Conservation (phyloP, 2,113 vertebrate genomes). For the Ictalurus punctatus region DNA sequence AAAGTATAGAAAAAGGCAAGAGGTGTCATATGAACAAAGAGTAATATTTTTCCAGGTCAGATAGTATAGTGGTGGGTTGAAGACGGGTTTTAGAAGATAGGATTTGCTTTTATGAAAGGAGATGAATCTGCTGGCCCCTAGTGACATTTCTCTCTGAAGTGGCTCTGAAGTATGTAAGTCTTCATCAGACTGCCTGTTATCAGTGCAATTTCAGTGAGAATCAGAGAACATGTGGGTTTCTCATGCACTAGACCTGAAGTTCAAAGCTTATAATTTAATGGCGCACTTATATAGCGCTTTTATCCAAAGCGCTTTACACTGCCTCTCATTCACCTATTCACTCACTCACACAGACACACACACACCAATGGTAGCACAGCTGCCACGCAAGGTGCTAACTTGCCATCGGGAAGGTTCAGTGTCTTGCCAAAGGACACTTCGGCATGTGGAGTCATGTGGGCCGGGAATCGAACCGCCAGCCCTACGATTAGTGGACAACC, state of each 20-base stretch:
- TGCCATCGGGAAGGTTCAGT: no score
- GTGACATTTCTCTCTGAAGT: constrained; percentile 29
- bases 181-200: constrained; percentile 14
- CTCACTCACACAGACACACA: no score
- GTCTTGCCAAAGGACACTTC: no score
- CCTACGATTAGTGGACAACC: no score
- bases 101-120: constrained; percentile 39
- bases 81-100: background rate
- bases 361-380: no score
- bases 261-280: background rate
- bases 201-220: constrained; percentile 5
- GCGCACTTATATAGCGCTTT: no score
- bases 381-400: no score
- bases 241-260: background rate
- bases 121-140: constrained; percentile 32
- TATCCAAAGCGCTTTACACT: no score
- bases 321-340: no score
- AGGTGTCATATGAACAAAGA: constrained; percentile 44
- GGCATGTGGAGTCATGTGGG: no score
- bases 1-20: constrained; percentile 38
- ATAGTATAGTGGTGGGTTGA: background rate
- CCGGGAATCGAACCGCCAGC: no score
- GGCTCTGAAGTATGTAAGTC: constrained; percentile 16
- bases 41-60: constrained; percentile 46
- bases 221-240: background rate